A percentile compares a stretch with the other conserved stretches of the same genome.
These are phyloP conservation scores for Spodoptera littoralis DNA, from an alignment of 2,888 invertebrate genomes.

Conservation along the genomic window DNA sequence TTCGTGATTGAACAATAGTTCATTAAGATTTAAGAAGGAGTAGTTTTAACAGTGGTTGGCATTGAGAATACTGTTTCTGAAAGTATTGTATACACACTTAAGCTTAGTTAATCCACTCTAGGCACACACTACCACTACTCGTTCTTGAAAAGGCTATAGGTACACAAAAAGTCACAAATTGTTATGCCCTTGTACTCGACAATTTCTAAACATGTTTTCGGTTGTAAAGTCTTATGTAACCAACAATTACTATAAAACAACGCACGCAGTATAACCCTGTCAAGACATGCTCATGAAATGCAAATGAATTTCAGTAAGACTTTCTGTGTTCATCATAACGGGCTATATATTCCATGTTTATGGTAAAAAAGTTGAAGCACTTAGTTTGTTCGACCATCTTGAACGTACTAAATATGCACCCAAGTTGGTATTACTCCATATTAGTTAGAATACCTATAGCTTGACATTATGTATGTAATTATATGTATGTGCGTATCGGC, in stretches of 20 bases:
- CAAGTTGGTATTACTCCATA: conserved; percentile 59
- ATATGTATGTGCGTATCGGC: conserved; percentile 54
- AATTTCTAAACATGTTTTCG: too few species aligned
- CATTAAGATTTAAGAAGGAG: too few species aligned
- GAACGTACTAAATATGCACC: conserved; percentile 25
- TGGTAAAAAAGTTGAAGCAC: conserved; percentile 14
- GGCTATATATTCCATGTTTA: conserved; percentile 36
- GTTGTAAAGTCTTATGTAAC: too few species aligned
- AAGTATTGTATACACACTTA: too few species aligned
- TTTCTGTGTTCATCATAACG: conserved; percentile 20
- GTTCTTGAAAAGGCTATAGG: too few species aligned
- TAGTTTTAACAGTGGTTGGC: too few species aligned
- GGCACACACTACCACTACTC: too few species aligned
- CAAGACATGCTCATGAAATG: conserved; percentile 17
- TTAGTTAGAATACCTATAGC: conserved; percentile 31
- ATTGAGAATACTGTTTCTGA: too few species aligned
- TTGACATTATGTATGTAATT: conserved; percentile 59
- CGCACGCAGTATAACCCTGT: not conserved
- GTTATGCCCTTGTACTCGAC: too few species aligned
- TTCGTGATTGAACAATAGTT: too few species aligned
- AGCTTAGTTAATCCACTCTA: too few species aligned
- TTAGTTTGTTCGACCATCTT: conserved; percentile 30
- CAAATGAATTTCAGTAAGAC: conserved; percentile 32
- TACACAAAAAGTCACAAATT: too few species aligned
- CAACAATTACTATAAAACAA: not conserved